phyloP scores from a whole-genome alignment of 2,797 vertebrate genomes.

The Eremophila alpestris region DNA sequence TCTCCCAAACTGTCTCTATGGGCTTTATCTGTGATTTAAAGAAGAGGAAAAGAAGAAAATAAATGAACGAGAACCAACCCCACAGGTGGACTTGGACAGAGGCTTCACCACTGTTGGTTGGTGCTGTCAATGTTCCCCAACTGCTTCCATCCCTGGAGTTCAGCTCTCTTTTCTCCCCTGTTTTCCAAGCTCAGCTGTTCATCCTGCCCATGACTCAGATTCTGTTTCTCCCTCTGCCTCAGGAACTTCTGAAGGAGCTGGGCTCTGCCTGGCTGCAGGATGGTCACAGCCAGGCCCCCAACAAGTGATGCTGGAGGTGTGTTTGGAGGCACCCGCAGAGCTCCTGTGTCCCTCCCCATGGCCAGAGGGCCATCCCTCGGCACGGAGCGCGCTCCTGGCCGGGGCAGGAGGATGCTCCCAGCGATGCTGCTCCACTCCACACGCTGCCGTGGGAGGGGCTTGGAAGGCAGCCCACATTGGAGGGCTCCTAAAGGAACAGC shows the following conservation, averaged over 20 bases:
- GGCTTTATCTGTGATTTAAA: not conserved
- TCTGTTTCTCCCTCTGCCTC: not conserved
- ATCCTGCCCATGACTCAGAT: not conserved
- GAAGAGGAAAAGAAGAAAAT: not conserved
- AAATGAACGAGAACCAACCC: not conserved
- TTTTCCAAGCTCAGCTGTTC: not conserved
- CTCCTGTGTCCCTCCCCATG: fast-evolving
- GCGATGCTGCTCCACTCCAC: not conserved
- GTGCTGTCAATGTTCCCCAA: not conserved
- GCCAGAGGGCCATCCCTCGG: fast-evolving
- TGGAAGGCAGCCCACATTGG: slow-evolving; percentile 15
- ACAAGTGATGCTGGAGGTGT: not conserved
- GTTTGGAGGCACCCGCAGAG: fast-evolving
- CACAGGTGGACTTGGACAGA: not conserved
- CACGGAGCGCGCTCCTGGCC: not conserved
- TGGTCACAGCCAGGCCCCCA: not conserved
- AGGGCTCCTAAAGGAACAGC: slow-evolving; percentile 38
- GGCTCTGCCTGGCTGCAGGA: not conserved
- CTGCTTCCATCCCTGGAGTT: not conserved
- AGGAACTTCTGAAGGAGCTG: not conserved
- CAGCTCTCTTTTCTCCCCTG: not conserved
- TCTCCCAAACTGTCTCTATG: not conserved
- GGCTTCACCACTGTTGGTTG: not conserved
- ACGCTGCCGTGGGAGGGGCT: not conserved
- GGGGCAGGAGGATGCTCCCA: not conserved